phyloP scores from a whole-genome alignment of 37 sponge, comb jelly and placozoan genomes.

The Bolinopsis microptera region DNA sequence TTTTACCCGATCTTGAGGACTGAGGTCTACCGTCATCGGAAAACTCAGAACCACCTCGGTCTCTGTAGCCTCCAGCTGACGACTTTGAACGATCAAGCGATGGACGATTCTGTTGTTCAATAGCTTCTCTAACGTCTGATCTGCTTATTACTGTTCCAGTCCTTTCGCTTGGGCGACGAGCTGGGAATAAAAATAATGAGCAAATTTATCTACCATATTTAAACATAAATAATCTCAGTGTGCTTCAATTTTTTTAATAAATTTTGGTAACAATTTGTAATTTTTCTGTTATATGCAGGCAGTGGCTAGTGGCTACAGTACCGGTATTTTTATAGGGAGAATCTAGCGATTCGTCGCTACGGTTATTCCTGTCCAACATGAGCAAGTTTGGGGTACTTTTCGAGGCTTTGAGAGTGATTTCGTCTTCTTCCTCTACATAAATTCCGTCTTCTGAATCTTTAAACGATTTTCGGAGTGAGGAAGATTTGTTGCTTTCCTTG shows the following conservation, averaged over 20 bases:
- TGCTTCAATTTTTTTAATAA: not conserved
- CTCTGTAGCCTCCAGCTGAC: not conserved
- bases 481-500: not conserved
- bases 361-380: no score
- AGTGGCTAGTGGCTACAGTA: not conserved
- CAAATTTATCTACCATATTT: no score
- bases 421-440: not conserved
- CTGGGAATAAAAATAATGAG: not conserved
- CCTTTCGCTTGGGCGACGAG: not conserved
- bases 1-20: not conserved
- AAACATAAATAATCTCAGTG: not conserved
- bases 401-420: not conserved
- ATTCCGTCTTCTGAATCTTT: no score
- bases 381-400: not conserved
- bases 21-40: constrained; percentile 13
- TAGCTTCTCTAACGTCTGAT: constrained; percentile 1
- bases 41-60: not conserved
- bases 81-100: not conserved
- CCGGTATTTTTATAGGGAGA: not conserved
- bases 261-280: no score
- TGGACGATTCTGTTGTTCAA: not conserved
- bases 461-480: not conserved
- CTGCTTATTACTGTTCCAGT: not conserved
- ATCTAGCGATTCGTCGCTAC: not conserved
- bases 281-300: no score